phyloP scores from a whole-genome alignment of 2,888 invertebrate genomes.

The Pegoplata infirma region DNA sequence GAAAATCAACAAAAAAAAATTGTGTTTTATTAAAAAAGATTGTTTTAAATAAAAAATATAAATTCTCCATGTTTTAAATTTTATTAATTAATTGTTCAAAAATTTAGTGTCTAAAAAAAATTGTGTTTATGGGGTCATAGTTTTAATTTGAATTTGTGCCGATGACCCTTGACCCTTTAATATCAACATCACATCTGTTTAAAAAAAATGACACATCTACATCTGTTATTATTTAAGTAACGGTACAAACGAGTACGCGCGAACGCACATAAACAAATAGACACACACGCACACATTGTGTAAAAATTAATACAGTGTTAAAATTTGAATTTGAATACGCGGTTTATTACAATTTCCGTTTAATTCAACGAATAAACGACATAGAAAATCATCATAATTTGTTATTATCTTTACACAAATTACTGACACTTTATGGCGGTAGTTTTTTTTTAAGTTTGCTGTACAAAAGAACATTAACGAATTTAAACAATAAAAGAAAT shows the following conservation, averaged over 20 bases:
- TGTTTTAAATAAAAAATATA: too few species aligned
- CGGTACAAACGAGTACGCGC: not conserved
- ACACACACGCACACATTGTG: not conserved
- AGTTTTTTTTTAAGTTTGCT: too few species aligned
- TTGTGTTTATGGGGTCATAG: conserved; percentile 5
- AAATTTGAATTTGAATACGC: not conserved
- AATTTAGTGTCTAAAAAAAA: not conserved
- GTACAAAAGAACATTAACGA: not conserved
- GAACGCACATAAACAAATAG: not conserved
- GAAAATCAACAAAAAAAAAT: too few species aligned
- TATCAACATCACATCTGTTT: not conserved
- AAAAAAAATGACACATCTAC: not conserved
- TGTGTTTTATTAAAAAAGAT: not conserved
- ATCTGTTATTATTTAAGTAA: conserved; percentile 1
- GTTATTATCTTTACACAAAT: not conserved
- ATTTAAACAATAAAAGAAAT: not conserved
- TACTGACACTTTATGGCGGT: not conserved
- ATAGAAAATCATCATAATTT: not conserved
- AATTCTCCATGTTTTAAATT: not conserved
- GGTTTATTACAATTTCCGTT: conserved; percentile 13
- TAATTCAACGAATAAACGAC: not conserved
- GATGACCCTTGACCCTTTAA: conserved; percentile 10
- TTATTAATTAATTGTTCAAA: not conserved
- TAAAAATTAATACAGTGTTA: not conserved
- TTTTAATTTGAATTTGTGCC: not conserved